Conservation (phyloP, 2,113 vertebrate species). For the Lethenteron reissneri region DNA sequence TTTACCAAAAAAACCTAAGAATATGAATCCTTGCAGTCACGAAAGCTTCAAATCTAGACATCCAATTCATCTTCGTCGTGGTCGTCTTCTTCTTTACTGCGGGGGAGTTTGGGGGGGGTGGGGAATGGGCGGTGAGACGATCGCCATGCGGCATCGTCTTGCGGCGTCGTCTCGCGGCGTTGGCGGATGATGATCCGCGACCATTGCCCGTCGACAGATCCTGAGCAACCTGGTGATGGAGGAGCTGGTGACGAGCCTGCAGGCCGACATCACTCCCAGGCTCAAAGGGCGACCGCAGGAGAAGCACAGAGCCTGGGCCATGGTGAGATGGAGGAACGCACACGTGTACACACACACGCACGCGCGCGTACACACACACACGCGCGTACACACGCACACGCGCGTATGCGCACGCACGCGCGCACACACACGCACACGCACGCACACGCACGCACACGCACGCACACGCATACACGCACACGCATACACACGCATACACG, state of each 20-base stretch:
- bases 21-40: too few relatives aligned
- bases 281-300: conserved; percentile 67
- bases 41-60: too few relatives aligned
- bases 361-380: not conserved
- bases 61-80: too few relatives aligned
- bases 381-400: not conserved
- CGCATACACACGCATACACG: not conserved
- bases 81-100: not conserved
- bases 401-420: not conserved
- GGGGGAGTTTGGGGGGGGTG: not conserved
- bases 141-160: not conserved
- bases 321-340: conserved; percentile 26
- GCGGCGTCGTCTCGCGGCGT: not conserved
- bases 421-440: not conserved
- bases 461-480: not conserved
- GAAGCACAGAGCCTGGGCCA: conserved; percentile 53
- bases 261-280: conserved; percentile 38
- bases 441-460: not conserved
- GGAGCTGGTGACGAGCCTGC: conserved; percentile 45
- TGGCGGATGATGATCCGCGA: not conserved
- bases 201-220: conserved; percentile 25
- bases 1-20: too few relatives aligned
- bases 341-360: not conserved
- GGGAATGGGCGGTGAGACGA: not conserved
- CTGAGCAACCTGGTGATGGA: conserved; percentile 89